Conservation (phyloP, 2,888 invertebrate genomes). For the Polydrusus cervinus region DNA sequence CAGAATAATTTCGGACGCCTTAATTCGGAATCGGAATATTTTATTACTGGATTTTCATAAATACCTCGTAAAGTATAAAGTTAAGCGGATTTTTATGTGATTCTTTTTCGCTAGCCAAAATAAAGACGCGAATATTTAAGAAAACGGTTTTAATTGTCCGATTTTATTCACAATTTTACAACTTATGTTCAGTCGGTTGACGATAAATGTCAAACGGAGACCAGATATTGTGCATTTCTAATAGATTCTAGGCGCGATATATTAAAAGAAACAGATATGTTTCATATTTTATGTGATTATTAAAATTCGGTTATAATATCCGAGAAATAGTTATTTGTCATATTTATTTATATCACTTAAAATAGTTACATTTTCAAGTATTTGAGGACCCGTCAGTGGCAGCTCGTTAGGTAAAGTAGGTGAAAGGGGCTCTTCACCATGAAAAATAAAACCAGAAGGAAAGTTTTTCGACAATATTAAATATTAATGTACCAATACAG, state of each 20-base stretch:
- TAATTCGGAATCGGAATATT: conserved; percentile 33
- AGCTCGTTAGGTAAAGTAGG: no score
- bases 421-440: no score
- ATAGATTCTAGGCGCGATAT: neutral
- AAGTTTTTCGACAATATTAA: no score
- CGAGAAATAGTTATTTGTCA: neutral
- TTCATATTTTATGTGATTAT: conserved; percentile 2
- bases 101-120: neutral
- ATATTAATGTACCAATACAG: no score
- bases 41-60: conserved; percentile 39
- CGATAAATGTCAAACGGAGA: neutral
- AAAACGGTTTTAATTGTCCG: neutral
- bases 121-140: conserved; percentile 1
- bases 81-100: conserved; percentile 29
- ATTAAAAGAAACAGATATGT: conserved; percentile 1
- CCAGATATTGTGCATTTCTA: neutral
- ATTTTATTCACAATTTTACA: conserved; percentile 1
- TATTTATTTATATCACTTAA: neutral
- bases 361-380: no score
- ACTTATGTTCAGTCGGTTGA: neutral
- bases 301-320: neutral
- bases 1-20: conserved; percentile 35
- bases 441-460: no score
- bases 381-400: no score
- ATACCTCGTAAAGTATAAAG: conserved; percentile 33